Conservation (phyloP, 2,113 vertebrate species). For the Scomber japonicus region DNA sequence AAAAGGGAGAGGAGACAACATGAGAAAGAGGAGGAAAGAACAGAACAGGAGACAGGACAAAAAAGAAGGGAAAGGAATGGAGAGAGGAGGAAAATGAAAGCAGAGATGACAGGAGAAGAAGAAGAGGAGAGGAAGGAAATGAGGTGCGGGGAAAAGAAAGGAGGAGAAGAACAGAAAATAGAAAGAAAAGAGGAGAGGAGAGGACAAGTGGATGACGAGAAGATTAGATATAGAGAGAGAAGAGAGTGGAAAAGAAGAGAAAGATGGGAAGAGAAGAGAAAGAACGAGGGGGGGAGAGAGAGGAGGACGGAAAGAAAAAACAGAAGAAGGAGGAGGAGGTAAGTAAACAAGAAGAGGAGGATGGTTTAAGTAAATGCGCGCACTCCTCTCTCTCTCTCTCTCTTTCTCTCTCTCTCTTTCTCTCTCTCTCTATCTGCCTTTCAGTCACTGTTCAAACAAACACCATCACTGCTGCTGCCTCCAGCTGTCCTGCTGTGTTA, state of each 20-base stretch:
- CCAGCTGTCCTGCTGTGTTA: conserved; percentile 55
- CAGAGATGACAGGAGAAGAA: background rate
- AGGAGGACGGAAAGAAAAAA: no score
- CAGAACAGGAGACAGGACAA: no score
- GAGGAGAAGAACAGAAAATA: background rate
- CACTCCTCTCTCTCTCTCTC: background rate
- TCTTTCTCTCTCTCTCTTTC: no score
- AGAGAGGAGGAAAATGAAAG: background rate
- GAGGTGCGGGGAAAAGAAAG: background rate
- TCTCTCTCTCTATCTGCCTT: conserved; percentile 6
- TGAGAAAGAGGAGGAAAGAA: no score
- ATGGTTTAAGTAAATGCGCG: background rate
- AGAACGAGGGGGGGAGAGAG: no score
- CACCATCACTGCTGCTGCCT: conserved; percentile 44
- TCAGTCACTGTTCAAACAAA: conserved; percentile 46
- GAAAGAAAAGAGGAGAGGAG: background rate
- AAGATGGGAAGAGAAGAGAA: no score
- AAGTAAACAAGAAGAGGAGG: no score
- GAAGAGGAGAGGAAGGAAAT: background rate
- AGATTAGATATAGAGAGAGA: no score
- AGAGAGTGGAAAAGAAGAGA: no score
- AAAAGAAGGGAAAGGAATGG: no score
- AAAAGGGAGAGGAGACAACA: no score
- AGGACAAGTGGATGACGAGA: background rate
- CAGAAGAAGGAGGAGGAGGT: no score